Evolutionary conservation across 1,140 invertebrate species (phyloP).

Genomic region (Berghia stephanieae): DNA sequence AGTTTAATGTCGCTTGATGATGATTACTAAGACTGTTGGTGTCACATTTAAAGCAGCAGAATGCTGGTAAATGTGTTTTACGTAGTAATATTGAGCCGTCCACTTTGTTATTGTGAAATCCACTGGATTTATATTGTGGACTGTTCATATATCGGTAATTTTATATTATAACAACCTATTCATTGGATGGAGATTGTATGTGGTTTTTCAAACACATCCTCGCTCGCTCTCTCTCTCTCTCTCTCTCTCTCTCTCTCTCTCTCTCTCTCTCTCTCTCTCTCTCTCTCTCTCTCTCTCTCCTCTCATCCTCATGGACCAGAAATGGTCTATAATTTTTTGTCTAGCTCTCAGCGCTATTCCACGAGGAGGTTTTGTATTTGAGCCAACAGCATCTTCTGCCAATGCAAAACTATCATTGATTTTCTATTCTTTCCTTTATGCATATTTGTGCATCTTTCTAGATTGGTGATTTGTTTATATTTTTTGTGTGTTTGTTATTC

Average conservation of each 20-base stretch:
- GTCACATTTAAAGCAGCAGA: no score
- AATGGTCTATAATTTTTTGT: no score
- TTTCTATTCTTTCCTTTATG: not conserved
- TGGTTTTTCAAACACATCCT: not conserved
- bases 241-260: constrained; percentile 21
- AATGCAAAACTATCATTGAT: not conserved
- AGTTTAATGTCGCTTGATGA: no score
- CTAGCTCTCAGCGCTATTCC: not conserved
- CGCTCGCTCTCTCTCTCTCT: not conserved
- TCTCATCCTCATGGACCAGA: not conserved
- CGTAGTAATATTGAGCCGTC: not conserved
- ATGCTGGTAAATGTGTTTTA: no score
- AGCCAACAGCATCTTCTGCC: not conserved
- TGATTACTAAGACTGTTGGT: no score
- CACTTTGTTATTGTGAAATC: not conserved
- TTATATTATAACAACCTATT: not conserved
- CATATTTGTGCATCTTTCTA: no score
- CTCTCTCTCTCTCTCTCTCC: not conserved
- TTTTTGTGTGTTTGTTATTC: no score
- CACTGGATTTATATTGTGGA: not conserved
- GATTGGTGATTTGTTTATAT: no score
- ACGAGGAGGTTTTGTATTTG: not conserved
- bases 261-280: not conserved
- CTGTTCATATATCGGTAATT: not conserved
- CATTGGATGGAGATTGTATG: no score